Conservation (phyloP, 2,888 invertebrate species). For the Sphaerophoria taeniata region DNA sequence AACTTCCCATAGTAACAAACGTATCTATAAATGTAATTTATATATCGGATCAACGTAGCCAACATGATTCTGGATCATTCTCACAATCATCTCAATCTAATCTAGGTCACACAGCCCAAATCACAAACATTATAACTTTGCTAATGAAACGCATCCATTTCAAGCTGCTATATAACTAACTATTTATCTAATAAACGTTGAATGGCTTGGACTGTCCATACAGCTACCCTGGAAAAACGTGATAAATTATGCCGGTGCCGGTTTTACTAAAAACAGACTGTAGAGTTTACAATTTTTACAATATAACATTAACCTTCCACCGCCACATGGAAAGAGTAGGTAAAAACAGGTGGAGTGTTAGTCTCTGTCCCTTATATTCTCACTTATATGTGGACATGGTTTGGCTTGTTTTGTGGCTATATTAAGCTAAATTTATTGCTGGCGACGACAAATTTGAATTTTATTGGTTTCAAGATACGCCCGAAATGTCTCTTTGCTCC, state of each 20-base stretch:
- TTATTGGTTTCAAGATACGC: conserved; percentile 61
- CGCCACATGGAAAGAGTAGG: background rate
- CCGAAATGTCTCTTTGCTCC: too few relatives aligned
- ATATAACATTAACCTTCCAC: conserved; percentile 23
- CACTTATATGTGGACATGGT: background rate
- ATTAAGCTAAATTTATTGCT: conserved; percentile 60
- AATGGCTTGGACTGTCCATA: background rate
- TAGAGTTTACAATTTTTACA: background rate
- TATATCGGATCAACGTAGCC: conserved; percentile 1
- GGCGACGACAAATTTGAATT: conserved; percentile 71
- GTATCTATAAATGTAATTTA: conserved; percentile 53
- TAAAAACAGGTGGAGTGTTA: background rate
- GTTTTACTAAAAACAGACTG: too few relatives aligned
- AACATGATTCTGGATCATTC: conserved; percentile 32
- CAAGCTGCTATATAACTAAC: conserved; percentile 40
- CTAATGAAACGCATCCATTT: conserved; percentile 68
- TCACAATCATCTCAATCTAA: conserved; percentile 55
- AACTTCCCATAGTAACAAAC: too few relatives aligned
- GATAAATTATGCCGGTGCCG: conserved; percentile 55
- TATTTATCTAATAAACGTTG: conserved; percentile 61
- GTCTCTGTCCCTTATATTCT: background rate
- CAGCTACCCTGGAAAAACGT: conserved; percentile 32
- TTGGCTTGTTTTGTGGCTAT: conserved; percentile 32
- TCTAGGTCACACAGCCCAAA: conserved; percentile 61
- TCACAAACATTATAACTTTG: conserved; percentile 46